Conservation (phyloP, 1,140 invertebrate genomes). For the Apolygus lucorum region DNA sequence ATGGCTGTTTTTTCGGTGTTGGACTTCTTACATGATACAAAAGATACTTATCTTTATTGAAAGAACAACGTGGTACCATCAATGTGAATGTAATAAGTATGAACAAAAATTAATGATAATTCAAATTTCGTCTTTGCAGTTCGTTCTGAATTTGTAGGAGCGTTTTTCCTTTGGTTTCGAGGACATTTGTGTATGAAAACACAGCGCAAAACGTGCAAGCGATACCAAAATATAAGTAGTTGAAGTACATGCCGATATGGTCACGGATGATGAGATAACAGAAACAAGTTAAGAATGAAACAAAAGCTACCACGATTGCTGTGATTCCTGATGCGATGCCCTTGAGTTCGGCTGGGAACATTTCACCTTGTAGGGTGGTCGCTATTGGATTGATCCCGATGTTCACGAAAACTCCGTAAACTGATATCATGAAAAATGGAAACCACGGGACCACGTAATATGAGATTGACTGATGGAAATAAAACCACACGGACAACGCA, state of each 20-base stretch:
- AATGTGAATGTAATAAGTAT: no score
- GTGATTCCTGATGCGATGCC: conserved; percentile 57
- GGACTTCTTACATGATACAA: no score
- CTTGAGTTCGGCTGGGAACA: conserved; percentile 60
- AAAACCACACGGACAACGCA: conserved; percentile 27
- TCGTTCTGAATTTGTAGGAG: no score
- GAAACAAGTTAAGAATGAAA: conserved; percentile 62
- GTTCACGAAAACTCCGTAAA: conserved; percentile 59
- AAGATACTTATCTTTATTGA: no score
- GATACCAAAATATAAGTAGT: conserved; percentile 63
- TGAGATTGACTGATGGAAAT: conserved; percentile 40
- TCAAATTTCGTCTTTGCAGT: no score
- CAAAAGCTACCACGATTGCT: conserved; percentile 57
- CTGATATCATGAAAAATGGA: conserved; percentile 52
- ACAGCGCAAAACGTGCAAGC: conserved; percentile 52
- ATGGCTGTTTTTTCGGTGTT: no score
- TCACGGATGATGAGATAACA: conserved; percentile 50
- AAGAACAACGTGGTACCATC: no score
- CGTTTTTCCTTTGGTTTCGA: conserved; percentile 74
- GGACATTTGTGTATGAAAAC: conserved; percentile 54
- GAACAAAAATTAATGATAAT: no score
- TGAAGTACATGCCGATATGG: conserved; percentile 44
- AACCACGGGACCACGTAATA: conserved; percentile 39
- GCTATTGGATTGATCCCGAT: conserved; percentile 52
- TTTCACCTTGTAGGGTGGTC: conserved; percentile 61